Conservation (phyloP, 2,888 invertebrate genomes). For the Eilema griseolum region DNA sequence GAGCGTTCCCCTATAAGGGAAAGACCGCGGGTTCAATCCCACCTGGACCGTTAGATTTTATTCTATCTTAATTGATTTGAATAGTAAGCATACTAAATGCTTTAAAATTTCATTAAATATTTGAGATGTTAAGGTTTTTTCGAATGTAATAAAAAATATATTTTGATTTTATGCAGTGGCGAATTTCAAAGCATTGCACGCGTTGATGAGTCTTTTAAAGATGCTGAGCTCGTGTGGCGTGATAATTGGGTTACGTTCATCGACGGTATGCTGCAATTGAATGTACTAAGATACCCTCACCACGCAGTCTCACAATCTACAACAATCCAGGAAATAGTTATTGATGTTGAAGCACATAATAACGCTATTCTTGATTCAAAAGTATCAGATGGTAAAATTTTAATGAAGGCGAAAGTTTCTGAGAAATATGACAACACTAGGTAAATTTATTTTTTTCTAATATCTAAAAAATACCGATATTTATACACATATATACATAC, state of each 20-base stretch:
- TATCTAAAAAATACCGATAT: too few species aligned
- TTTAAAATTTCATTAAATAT: too few species aligned
- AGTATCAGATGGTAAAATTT: slow-evolving; percentile 7
- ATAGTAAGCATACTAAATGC: too few species aligned
- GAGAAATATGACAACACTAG: slow-evolving; percentile 38
- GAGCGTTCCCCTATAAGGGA: too few species aligned
- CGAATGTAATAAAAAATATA: not conserved
- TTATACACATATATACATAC: too few species aligned
- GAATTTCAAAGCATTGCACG: slow-evolving; percentile 57
- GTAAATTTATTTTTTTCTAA: slow-evolving; percentile 39
- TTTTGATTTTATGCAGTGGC: slow-evolving; percentile 45
- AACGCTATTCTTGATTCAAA: not conserved
- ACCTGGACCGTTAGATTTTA: too few species aligned
- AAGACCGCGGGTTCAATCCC: too few species aligned
- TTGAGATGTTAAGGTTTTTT: too few species aligned
- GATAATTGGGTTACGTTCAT: slow-evolving; percentile 93
- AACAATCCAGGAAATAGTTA: slow-evolving; percentile 47
- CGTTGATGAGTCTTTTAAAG: slow-evolving; percentile 48
- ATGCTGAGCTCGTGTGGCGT: slow-evolving; percentile 85
- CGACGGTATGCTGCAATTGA: slow-evolving; percentile 93
- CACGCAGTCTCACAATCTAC: slow-evolving; percentile 89
- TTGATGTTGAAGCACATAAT: slow-evolving; percentile 50
- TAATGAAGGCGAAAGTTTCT: slow-evolving; percentile 32
- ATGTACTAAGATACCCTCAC: slow-evolving; percentile 87
- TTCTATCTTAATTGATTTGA: too few species aligned